A percentile compares a stretch with the other conserved stretches of the same genome.
These are phyloP conservation scores for Abscondita cerata DNA, from an alignment of 2,888 invertebrate species.

Conservation along the genomic window DNA sequence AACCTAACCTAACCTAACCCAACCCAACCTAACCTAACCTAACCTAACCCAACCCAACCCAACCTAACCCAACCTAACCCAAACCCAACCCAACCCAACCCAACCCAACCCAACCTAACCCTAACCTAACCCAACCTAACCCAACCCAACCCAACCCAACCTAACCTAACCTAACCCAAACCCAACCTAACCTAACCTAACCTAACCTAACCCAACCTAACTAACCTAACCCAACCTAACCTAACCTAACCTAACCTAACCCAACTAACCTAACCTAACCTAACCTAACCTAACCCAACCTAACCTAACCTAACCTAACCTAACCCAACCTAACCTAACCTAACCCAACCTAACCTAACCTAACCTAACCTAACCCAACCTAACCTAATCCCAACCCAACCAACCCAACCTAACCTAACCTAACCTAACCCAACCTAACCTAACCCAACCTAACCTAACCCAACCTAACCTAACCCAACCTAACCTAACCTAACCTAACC, in stretches of 20 bases:
- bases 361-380: constrained; percentile 26
- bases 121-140: constrained; percentile 3
- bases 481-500: constrained; percentile 30
- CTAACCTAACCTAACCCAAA: constrained; percentile 20
- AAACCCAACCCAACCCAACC: constrained; percentile 13
- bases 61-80: constrained; percentile 8
- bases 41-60: constrained; percentile 19
- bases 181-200: constrained; percentile 23
- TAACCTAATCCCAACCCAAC: constrained; percentile 8
- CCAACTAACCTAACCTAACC: constrained; percentile 6
- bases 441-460: constrained; percentile 2
- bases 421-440: constrained; percentile 1
- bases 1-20: constrained; percentile 9
- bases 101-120: constrained; percentile 33
- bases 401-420: constrained; percentile 5
- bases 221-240: constrained; percentile 1
- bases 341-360: constrained; percentile 36
- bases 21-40: too few relatives aligned
- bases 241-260: constrained; percentile 6
- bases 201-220: neutral
- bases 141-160: constrained; percentile 30
- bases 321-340: constrained; percentile 33
- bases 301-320: constrained; percentile 5
- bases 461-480: constrained; percentile 7
- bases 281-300: neutral